Evolutionary conservation across 2,888 invertebrate genomes (phyloP).

Genomic region (Patella caerulea): DNA sequence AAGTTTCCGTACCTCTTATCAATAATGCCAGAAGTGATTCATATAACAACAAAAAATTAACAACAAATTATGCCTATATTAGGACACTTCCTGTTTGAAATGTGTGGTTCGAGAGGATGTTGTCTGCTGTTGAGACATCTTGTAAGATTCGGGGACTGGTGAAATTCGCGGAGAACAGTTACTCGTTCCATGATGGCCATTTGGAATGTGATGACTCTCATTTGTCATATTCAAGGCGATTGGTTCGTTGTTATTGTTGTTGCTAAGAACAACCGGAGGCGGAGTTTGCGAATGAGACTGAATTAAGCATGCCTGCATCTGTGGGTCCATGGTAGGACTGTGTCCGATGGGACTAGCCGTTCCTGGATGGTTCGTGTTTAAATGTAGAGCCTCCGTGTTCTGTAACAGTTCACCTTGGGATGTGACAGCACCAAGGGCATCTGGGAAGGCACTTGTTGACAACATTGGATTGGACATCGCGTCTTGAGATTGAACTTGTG

Average conservation of each 20-base stretch:
- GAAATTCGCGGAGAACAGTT: constrained; percentile 32
- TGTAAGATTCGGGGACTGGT: constrained; percentile 23
- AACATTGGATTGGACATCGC: constrained; percentile 14
- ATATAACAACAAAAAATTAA: no score
- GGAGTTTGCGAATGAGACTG: constrained; percentile 14
- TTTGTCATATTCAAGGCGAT: constrained; percentile 18
- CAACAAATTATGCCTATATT: not conserved
- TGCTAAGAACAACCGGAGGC: not conserved
- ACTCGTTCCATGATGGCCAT: constrained; percentile 28
- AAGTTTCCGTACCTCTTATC: no score
- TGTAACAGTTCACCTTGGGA: constrained; percentile 14
- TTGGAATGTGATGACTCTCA: constrained; percentile 27
- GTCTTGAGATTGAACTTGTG: not conserved
- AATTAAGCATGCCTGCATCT: constrained; percentile 3
- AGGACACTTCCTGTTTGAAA: constrained; percentile 27
- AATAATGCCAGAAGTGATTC: no score
- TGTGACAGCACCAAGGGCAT: constrained; percentile 13
- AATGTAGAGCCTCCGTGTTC: constrained; percentile 11
- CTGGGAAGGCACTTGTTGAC: constrained; percentile 17
- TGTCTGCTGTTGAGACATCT: constrained; percentile 5
- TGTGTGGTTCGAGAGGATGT: constrained; percentile 3
- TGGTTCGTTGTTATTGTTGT: constrained; percentile 8
- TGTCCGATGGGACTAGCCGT: constrained; percentile 14
- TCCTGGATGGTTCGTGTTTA: constrained; percentile 19
- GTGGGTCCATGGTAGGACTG: constrained; percentile 12